phyloP scores from a whole-genome alignment of 2,888 invertebrate species.

The Kuschelorhynchus macadamiae region DNA sequence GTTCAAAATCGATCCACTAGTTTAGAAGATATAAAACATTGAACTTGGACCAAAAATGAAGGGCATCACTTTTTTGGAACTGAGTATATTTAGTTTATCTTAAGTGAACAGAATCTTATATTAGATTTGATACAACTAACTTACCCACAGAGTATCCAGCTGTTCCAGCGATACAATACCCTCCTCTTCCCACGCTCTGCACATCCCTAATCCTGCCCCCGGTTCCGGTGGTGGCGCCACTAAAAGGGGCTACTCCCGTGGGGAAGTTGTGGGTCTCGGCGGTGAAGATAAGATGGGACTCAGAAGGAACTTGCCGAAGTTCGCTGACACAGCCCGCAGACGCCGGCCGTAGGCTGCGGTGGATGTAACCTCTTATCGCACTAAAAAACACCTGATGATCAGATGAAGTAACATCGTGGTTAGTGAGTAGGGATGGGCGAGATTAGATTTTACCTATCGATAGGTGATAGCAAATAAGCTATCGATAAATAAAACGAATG shows the following conservation, averaged over 20 bases:
- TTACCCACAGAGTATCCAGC: slow-evolving; percentile 90
- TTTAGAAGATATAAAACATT: no score
- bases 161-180: slow-evolving; percentile 94
- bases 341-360: slow-evolving; percentile 78
- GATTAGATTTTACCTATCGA: no score
- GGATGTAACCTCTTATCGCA: slow-evolving; percentile 88
- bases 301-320: slow-evolving; percentile 70
- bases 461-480: no score
- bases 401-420: no score
- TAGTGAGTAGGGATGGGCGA: no score
- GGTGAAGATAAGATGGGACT: slow-evolving; percentile 94
- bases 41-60: no score
- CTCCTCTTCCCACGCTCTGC: slow-evolving; percentile 95
- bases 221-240: slow-evolving; percentile 98
- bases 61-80: no score
- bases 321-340: slow-evolving; percentile 77
- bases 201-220: slow-evolving; percentile 96
- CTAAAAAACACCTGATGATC: slow-evolving; percentile 72
- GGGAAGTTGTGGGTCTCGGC: slow-evolving; percentile 99
- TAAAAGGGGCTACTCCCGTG: slow-evolving; percentile 96
- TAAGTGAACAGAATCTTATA: no score
- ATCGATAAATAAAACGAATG: no score
- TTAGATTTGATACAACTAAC: slow-evolving; percentile 6
- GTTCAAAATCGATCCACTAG: no score
- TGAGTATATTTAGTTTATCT: no score